Evolutionary conservation across 2,113 vertebrate species (phyloP).

Genomic region (Rhinichthys klamathensis): DNA sequence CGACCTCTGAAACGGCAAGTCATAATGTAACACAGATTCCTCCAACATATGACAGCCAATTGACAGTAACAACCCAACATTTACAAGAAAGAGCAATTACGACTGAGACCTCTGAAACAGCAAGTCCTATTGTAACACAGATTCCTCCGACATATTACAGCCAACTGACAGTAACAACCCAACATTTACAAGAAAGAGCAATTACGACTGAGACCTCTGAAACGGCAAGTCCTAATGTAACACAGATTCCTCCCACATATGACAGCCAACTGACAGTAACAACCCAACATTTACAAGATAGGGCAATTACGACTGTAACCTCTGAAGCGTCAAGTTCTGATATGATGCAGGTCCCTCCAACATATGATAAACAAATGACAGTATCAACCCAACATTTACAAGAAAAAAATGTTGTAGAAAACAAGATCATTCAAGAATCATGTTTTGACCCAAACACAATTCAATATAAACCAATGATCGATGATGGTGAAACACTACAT

Average conservation of each 20-base stretch:
- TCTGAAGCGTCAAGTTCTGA: constrained; percentile 29
- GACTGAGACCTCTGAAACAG: constrained; percentile 52
- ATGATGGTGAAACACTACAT: constrained; percentile 4
- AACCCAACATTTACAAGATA: constrained; percentile 30
- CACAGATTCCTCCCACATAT: constrained; percentile 27
- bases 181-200: constrained; percentile 50
- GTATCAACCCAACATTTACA: constrained; percentile 26
- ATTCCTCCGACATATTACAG: constrained; percentile 31
- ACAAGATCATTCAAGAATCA: not conserved
- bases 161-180: not conserved
- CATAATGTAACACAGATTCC: constrained; percentile 3
- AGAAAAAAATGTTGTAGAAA: constrained; percentile 22
- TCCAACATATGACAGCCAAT: constrained; percentile 38
- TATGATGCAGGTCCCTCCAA: constrained; percentile 13
- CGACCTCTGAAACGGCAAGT: constrained; percentile 51
- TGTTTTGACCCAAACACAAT: constrained; percentile 6
- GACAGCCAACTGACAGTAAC: not conserved
- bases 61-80: not conserved
- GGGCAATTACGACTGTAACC: constrained; percentile 54
- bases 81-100: constrained; percentile 48
- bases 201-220: constrained; percentile 54
- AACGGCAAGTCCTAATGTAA: constrained; percentile 30
- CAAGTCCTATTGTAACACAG: constrained; percentile 21
- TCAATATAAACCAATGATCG: not conserved
- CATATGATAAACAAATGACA: constrained; percentile 10